These are phyloP conservation scores for Craseonycteris thonglongyai DNA, from an alignment of 2,113 vertebrate genomes.

Conservation along the genomic window DNA sequence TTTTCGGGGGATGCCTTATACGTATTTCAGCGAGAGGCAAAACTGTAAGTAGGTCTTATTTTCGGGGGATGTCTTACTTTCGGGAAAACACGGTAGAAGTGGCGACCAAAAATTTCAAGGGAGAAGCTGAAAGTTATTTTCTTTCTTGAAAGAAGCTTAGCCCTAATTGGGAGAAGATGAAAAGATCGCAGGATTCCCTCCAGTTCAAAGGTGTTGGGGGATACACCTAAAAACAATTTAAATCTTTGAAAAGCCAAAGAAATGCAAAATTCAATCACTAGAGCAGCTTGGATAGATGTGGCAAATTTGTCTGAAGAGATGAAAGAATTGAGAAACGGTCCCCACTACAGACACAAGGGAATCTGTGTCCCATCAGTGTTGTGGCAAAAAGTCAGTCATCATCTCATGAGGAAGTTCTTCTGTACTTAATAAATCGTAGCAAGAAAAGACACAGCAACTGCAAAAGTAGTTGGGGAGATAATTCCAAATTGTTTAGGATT, in stretches of 20 bases:
- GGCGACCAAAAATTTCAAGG: background rate
- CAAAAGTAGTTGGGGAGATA: background rate
- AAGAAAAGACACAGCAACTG: background rate
- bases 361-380: background rate
- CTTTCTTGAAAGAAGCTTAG: background rate
- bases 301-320: background rate
- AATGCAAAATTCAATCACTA: background rate
- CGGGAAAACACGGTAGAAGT: too few species aligned
- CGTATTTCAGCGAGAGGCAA: too few species aligned
- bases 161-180: background rate
- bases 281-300: background rate
- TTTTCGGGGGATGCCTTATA: too few species aligned
- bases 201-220: background rate
- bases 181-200: constrained; percentile 1
- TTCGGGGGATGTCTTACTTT: too few species aligned
- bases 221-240: background rate
- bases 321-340: background rate
- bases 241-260: constrained; percentile 15
- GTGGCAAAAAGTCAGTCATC: background rate
- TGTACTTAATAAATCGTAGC: background rate
- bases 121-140: background rate
- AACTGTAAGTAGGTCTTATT: too few species aligned
- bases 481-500: background rate
- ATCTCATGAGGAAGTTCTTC: background rate
- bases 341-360: background rate